These are phyloP conservation scores for Pseudorhombus dupliciocellatus DNA, from an alignment of 2,113 vertebrate species.

Conservation along the genomic window DNA sequence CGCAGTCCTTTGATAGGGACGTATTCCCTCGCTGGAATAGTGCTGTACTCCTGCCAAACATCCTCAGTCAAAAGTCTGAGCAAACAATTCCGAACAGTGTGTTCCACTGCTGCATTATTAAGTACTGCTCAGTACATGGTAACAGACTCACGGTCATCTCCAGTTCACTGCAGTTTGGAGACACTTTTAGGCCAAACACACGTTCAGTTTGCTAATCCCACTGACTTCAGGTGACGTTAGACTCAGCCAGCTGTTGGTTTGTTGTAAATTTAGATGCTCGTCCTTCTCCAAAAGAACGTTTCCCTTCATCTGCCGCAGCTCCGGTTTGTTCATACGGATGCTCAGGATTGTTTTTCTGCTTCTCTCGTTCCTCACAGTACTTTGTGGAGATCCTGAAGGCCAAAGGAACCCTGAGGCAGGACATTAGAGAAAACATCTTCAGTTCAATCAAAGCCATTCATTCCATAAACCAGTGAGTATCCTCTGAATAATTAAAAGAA, in stretches of 20 bases:
- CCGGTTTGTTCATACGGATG: slow-evolving; percentile 27
- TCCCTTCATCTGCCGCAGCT: slow-evolving; percentile 38
- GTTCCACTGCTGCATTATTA: background rate
- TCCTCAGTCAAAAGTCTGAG: background rate
- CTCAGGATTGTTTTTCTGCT: background rate
- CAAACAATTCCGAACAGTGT: background rate
- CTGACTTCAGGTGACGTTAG: slow-evolving; percentile 68
- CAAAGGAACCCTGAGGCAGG: slow-evolving; percentile 88
- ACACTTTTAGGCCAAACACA: slow-evolving; percentile 64
- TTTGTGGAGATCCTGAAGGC: slow-evolving; percentile 91
- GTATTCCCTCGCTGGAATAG: too few relatives aligned
- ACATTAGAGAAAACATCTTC: slow-evolving; percentile 87
- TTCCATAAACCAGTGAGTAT: slow-evolving; percentile 91
- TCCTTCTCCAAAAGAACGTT: slow-evolving; percentile 11
- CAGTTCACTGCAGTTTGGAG: slow-evolving; percentile 61
- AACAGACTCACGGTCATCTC: slow-evolving; percentile 27
- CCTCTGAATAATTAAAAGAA: slow-evolving; percentile 85
- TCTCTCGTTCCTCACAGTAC: slow-evolving; percentile 82
- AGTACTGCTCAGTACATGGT: background rate
- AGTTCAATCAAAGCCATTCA: slow-evolving; percentile 89
- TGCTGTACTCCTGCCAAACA: too few relatives aligned
- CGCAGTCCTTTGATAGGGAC: background rate
- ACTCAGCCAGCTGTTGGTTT: slow-evolving; percentile 59
- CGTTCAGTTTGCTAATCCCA: slow-evolving; percentile 68
- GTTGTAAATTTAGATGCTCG: slow-evolving; percentile 60